Conservation (phyloP, 1,140 invertebrate species). For the Agrypnia vestita region DNA sequence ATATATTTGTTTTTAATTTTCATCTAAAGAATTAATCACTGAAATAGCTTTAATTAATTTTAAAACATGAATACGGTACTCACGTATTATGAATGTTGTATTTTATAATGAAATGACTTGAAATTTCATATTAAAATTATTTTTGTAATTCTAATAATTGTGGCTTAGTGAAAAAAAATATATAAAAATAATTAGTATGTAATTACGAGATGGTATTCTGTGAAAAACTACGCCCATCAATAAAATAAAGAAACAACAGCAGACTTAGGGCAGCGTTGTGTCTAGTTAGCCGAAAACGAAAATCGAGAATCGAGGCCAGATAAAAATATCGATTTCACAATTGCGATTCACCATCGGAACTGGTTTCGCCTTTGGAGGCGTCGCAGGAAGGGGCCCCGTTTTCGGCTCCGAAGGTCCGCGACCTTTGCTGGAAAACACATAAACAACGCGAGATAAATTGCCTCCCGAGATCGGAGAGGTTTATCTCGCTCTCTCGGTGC, state of each 20-base stretch:
- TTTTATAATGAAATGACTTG: too few relatives aligned
- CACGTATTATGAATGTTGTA: too few relatives aligned
- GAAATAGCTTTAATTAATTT: too few relatives aligned
- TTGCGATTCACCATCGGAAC: constrained; percentile 4
- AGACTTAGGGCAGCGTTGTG: background rate
- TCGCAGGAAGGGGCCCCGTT: background rate
- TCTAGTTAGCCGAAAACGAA: background rate
- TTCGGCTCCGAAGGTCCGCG: constrained; percentile 46
- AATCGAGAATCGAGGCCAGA: constrained; percentile 6
- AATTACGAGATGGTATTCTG: background rate
- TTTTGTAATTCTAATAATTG: too few relatives aligned
- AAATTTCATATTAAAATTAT: too few relatives aligned
- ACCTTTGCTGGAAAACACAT: constrained; percentile 53
- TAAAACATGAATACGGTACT: too few relatives aligned
- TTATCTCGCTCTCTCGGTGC: constrained; percentile 28
- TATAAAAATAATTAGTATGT: background rate
- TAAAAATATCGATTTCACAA: constrained; percentile 22
- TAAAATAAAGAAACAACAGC: background rate
- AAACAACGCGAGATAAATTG: constrained; percentile 50
- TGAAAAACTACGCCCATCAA: background rate
- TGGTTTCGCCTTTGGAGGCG: background rate
- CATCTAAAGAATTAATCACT: too few relatives aligned
- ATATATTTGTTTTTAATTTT: too few relatives aligned
- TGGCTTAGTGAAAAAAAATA: too few relatives aligned
- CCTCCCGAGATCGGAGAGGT: constrained; percentile 27